A percentile compares a stretch with the other conserved stretches of the same genome.
Evolutionary conservation across 2,797 vertebrate species (phyloP).

Genomic region (Rousettus madagascariensis): DNA sequence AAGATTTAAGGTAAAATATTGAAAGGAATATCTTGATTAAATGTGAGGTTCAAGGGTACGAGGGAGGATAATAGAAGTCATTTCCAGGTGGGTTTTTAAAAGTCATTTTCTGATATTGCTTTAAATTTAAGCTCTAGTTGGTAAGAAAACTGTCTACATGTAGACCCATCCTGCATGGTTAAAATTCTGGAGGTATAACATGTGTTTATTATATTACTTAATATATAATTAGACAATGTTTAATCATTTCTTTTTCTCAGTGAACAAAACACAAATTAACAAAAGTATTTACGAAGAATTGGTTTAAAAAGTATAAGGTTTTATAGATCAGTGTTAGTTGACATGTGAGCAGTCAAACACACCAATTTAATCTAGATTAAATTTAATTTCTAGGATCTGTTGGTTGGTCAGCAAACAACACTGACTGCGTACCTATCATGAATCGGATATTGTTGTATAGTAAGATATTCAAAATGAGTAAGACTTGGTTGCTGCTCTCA

Average conservation of each 20-base stretch:
- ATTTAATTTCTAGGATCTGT: background rate
- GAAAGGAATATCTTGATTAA: background rate
- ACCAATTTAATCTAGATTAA: background rate
- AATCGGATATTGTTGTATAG: background rate
- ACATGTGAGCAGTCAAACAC: background rate
- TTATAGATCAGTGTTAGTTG: background rate
- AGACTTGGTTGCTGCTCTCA: background rate
- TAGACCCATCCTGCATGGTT: background rate
- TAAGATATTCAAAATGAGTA: background rate
- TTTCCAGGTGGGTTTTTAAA: background rate
- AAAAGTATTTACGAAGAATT: background rate
- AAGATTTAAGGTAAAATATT: background rate
- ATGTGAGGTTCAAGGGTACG: background rate
- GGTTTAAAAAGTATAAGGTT: background rate
- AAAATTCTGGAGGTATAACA: background rate
- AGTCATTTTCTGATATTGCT: background rate
- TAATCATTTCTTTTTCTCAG: background rate
- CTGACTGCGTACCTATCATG: background rate
- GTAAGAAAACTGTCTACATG: background rate
- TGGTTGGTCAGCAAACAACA: background rate
- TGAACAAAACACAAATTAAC: background rate
- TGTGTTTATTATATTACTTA: background rate
- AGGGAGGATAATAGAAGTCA: background rate
- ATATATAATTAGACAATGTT: background rate
- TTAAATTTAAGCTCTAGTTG: background rate